Base-by-base conservation (phyloP, 2,113 vertebrate genomes). In the Apus apus region DNA sequence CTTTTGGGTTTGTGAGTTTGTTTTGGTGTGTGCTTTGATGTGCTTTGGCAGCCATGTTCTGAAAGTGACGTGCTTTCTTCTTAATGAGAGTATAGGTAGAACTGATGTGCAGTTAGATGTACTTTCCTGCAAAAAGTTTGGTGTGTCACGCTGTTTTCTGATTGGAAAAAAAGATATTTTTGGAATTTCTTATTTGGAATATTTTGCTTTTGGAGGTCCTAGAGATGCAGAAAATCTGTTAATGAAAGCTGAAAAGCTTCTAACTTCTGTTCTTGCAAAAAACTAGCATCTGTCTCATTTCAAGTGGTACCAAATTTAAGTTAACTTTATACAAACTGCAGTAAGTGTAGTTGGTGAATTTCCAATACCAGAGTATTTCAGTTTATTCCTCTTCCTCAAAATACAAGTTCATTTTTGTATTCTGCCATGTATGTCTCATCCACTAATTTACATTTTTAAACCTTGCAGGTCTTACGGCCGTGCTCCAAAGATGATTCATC, bases 401-500 rank as follows among this genome's bases (percentile, higher is more conserved):
- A 68, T 19, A 57, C 4, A 2, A 19, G 21, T 60, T 83, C 43
- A 9, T n/a, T 82, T 85, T 68, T 74, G 15, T 40, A 1, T 27
- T 30, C 60, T 80, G 27, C 40, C 40, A 5, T 17, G 57, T 34
- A 40, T 40, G 64, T 56, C 67, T 89, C 5, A 4, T 45, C 74
- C 51, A 56, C 36, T 89, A 53, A 80, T 71, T 72, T 32, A 25
- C 36, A 3, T 72, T 95, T 92, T 72, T 91, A 73, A 93, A 93
- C 74, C 87, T 36, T 92, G 16, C 86, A 99, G 99, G 98, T 99
- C 99, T 19, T 99, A 99, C 0, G 99, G 99, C 70, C 99, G 99
- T 23, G 99, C 99, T 87, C 99, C 99, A 4, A 99, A 99, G 98
- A 99, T 99, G 99, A 99, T 99, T 96, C 99, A 99, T 94, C 98